These are phyloP conservation scores for Drosophila nr. perissopoda DNA, from an alignment of 2,888 invertebrate genomes.

Conservation along the genomic window DNA sequence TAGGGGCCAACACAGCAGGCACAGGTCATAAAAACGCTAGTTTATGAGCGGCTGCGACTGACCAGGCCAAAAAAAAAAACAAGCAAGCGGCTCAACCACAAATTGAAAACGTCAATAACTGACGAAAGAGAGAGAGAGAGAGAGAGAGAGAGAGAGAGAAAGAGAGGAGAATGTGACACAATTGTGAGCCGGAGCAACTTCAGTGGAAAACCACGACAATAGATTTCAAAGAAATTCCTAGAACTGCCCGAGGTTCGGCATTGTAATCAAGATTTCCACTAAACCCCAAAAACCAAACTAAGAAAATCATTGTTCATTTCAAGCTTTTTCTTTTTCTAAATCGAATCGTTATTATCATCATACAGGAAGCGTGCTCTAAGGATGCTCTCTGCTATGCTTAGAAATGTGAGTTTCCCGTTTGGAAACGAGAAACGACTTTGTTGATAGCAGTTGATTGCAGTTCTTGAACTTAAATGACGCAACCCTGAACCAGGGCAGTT, in stretches of 20 bases:
- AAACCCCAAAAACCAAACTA: background rate
- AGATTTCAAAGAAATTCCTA: constrained; percentile 32
- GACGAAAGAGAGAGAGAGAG: background rate
- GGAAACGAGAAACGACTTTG: background rate
- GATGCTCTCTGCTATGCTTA: background rate
- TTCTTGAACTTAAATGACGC: constrained; percentile 3
- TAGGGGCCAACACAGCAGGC: background rate
- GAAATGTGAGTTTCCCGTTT: background rate
- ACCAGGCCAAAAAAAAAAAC: constrained; percentile 12
- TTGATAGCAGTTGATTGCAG: background rate
- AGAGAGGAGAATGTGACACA: constrained; percentile 6
- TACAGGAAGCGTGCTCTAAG: background rate
- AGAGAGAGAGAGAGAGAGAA: background rate
- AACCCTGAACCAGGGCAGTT: constrained; percentile 29
- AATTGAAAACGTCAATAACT: constrained; percentile 21
- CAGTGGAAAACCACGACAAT: constrained; percentile 26
- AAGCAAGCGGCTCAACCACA: constrained; percentile 14
- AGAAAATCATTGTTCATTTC: background rate
- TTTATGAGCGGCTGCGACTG: constrained; percentile 5
- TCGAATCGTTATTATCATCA: background rate
- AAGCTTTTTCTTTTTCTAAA: background rate
- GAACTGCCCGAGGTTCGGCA: constrained; percentile 30
- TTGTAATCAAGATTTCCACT: constrained; percentile 23
- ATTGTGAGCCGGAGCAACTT: constrained; percentile 19
- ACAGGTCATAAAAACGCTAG: constrained; percentile 36